Conservation (phyloP, 2,113 vertebrate genomes). For the Gobio gobio region DNA sequence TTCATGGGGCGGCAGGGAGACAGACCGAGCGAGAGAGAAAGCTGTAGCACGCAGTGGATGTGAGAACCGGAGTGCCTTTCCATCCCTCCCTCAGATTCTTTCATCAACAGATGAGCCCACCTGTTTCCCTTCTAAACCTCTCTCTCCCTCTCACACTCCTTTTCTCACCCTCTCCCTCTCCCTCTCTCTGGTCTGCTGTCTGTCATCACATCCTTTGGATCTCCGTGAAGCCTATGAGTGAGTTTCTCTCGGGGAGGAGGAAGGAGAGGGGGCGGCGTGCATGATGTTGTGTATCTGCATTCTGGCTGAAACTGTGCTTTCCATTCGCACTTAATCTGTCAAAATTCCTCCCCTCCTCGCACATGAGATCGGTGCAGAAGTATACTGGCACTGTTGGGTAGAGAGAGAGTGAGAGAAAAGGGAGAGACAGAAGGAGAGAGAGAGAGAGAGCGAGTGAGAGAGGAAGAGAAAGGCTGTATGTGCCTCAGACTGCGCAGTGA, state of each 20-base stretch:
- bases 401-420: constrained; percentile 29
- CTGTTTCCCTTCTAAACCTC: constrained; percentile 64
- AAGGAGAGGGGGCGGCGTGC: constrained; percentile 30
- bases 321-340: constrained; percentile 59
- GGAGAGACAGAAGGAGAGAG: constrained; percentile 42
- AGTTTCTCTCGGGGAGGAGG: neutral
- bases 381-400: constrained; percentile 49
- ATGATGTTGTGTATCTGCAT: constrained; percentile 49
- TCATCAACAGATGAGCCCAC: constrained; percentile 76
- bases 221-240: neutral
- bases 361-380: constrained; percentile 58
- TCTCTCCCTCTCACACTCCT: constrained; percentile 27
- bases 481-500: constrained; percentile 50
- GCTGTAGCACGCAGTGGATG: constrained; percentile 27
- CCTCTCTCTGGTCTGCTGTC: constrained; percentile 5
- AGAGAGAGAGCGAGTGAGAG: constrained; percentile 39
- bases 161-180: neutral
- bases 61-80: constrained; percentile 33
- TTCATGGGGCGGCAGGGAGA: constrained; percentile 52
- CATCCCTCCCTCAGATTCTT: constrained; percentile 45
- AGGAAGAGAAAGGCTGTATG: constrained; percentile 23
- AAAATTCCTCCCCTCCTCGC: constrained; percentile 56
- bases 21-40: neutral
- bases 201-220: constrained; percentile 26
- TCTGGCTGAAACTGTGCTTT: constrained; percentile 43